phyloP scores from a whole-genome alignment of 92 coral and sea anemone species.

The Siderastrea radians region DNA sequence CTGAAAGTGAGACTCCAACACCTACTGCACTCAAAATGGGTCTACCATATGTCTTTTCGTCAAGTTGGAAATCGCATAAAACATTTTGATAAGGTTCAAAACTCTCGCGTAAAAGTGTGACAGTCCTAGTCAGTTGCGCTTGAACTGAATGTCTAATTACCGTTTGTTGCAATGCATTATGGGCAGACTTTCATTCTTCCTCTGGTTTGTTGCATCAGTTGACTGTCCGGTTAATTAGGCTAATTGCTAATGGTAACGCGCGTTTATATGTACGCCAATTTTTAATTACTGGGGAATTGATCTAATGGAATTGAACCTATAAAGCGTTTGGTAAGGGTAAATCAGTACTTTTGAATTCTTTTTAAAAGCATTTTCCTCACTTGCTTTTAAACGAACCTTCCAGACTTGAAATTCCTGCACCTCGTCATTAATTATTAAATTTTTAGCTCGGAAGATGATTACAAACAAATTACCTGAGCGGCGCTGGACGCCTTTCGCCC shows the following conservation, averaged over 20 bases:
- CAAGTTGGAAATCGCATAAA: slow-evolving; percentile 15
- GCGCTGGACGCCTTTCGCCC: no score
- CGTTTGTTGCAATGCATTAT: background rate
- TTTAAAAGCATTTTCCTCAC: no score
- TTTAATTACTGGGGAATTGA: background rate
- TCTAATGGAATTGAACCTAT: background rate
- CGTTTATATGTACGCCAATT: background rate
- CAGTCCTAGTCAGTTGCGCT: slow-evolving; percentile 2
- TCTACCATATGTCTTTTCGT: slow-evolving; percentile 9
- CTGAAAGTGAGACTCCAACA: slow-evolving; percentile 11
- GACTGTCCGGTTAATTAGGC: background rate
- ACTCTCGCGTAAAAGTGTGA: slow-evolving; percentile 11
- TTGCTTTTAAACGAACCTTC: no score
- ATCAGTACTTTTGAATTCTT: no score
- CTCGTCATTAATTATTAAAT: no score
- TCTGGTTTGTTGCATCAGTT: slow-evolving; percentile 14
- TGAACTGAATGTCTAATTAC: slow-evolving; percentile 15
- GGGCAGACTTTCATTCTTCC: no score
- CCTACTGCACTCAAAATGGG: slow-evolving; percentile 18
- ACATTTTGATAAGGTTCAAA: slow-evolving; percentile 20
- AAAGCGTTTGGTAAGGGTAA: no score
- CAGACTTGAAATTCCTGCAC: no score
- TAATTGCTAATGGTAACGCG: slow-evolving; percentile 4
- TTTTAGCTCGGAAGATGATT: no score
- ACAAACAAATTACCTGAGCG: no score